Evolutionary conservation across 1,140 invertebrate genomes (phyloP), one percentile per base, ranked within the genome.

Genomic region (Carcinoscorpius rotundicauda): DNA sequence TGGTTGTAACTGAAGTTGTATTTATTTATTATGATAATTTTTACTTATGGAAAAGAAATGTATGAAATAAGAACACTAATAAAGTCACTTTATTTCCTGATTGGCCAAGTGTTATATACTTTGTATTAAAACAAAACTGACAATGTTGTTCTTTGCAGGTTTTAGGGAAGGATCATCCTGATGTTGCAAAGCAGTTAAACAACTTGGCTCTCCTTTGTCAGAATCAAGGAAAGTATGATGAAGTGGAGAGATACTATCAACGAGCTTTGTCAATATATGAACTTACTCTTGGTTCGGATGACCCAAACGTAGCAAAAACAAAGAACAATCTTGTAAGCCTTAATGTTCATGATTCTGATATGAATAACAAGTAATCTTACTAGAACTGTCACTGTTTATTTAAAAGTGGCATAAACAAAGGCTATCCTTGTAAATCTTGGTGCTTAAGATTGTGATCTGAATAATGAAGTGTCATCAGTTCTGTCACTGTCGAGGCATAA

Each of bases 151-250:
- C 29, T 29, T 29, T 72, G 59, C 68, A 81, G 80, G 80, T 98
- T 51, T 81, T 99, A 6, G 97, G 97, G 11, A 87, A 88, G 73
- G 94, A 98, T 78, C 97, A 99, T 82, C 97, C 97, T 55, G 97
- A 99, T 80, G 97, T 99, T 57, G 97, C 97, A 52, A 99, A 99
- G 77, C 97, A 99, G 77, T 81, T 99, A 63, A 99, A 99, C 78
- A 99, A 99, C 80, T 83, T 99, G 58, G 97, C 97, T 29, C 82
- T 99, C 58, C 83, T 99, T 49, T 99, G 97, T 79, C 97, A 97
- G 77, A 97, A 98, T 79, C 94, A 97, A 79, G 79, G 79, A 62
- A 82, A 83, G 73, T 82, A 82, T 71, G 81, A 83, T 72, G 81
- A 83, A 74, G 91, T 94, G 4, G 91, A 97, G 79, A 86, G 91